Conservation (phyloP, 30 jellyfish, hydroid and myxozoan species). For the Rhopilema esculentum region DNA sequence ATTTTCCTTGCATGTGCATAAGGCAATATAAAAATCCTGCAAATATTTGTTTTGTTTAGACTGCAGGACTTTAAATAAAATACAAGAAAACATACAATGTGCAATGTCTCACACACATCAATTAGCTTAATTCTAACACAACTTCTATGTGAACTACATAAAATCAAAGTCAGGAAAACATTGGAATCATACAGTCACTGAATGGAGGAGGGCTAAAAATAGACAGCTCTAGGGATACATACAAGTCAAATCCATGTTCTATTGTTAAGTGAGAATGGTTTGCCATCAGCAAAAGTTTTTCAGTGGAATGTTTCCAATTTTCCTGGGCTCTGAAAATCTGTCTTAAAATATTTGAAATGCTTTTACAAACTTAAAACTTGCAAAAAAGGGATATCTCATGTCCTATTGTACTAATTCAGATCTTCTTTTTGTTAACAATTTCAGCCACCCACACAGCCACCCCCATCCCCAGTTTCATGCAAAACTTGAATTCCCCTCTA, state of each 20-base stretch:
- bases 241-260: background rate
- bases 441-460: background rate
- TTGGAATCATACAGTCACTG: background rate
- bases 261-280: background rate
- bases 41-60: background rate
- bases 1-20: background rate
- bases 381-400: background rate
- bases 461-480: background rate
- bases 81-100: background rate
- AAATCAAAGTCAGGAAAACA: background rate
- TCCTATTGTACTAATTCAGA: background rate
- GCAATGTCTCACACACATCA: background rate
- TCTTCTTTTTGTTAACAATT: background rate
- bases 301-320: background rate
- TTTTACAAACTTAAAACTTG: background rate
- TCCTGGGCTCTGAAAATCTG: background rate
- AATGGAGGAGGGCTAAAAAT: background rate
- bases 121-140: background rate
- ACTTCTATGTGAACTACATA: background rate
- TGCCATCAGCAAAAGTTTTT: background rate
- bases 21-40: background rate
- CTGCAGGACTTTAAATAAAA: background rate
- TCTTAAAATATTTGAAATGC: background rate
- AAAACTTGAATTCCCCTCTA: background rate
- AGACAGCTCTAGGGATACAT: background rate